phyloP scores from a whole-genome alignment of 2,888 invertebrate genomes.

The Callyntrura guangdongensis region DNA sequence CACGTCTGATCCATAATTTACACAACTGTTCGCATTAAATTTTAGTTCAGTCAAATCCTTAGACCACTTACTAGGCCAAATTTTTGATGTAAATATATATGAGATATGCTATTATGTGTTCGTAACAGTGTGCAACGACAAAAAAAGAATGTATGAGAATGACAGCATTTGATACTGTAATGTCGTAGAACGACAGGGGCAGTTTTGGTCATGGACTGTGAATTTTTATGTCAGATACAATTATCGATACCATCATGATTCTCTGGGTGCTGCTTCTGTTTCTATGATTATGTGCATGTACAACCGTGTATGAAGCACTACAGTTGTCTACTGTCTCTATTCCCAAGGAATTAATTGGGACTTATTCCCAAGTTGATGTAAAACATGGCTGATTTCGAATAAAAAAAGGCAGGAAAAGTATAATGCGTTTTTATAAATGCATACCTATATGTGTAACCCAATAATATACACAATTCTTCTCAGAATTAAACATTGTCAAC shows the following conservation, averaged over 20 bases:
- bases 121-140: not conserved
- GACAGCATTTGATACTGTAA: conserved; percentile 1
- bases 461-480: not conserved
- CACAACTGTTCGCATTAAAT: conserved; percentile 3
- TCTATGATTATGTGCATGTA: not conserved
- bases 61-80: conserved; percentile 5
- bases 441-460: not conserved
- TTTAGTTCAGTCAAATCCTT: not conserved
- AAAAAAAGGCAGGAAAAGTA: conserved; percentile 12
- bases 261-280: conserved; percentile 5
- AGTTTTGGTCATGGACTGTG: conserved; percentile 62
- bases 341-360: not conserved
- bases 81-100: not conserved
- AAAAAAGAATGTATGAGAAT: not conserved
- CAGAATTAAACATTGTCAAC: not conserved
- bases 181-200: conserved; percentile 42
- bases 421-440: not conserved
- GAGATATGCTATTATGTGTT: not conserved
- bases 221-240: conserved; percentile 62
- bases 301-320: not conserved
- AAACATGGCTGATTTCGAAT: not conserved
- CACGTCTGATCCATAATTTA: not conserved
- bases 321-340: not conserved
- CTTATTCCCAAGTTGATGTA: conserved; percentile 2
- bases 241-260: not conserved